A percentile compares a stretch with the other conserved stretches of the same genome.
phyloP scores from a whole-genome alignment of 2,888 invertebrate genomes.

The Tholera decimalis region DNA sequence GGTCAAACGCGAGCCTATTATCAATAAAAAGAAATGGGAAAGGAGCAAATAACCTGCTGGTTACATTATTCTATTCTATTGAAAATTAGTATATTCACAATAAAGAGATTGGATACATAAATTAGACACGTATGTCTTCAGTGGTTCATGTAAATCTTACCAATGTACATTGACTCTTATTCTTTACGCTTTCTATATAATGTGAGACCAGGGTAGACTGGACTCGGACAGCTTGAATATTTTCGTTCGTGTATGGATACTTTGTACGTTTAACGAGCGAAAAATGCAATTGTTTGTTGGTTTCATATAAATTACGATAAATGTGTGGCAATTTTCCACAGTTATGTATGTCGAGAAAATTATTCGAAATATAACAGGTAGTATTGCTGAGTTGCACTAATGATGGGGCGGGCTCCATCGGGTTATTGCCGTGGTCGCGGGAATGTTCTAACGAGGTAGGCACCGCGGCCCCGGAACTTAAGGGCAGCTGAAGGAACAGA shows the following conservation, averaged over 20 bases:
- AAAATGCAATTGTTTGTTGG: not conserved
- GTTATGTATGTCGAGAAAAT: not conserved
- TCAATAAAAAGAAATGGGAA: too few relatives aligned
- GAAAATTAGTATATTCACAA: not conserved
- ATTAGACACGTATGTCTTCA: too few relatives aligned
- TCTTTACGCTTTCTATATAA: not conserved
- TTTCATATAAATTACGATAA: not conserved
- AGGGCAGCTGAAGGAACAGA: too few relatives aligned
- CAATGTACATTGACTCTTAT: not conserved
- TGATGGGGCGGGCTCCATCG: too few relatives aligned
- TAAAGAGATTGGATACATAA: too few relatives aligned
- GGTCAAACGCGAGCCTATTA: too few relatives aligned
- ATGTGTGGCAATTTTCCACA: not conserved
- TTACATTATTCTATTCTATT: not conserved
- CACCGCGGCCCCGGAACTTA: too few relatives aligned
- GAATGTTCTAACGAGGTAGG: too few relatives aligned
- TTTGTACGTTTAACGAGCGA: not conserved
- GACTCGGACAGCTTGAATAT: not conserved
- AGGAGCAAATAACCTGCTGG: not conserved
- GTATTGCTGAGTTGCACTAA: not conserved
- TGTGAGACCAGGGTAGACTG: not conserved
- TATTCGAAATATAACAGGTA: not conserved
- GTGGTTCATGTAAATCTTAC: too few relatives aligned
- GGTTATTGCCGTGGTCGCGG: too few relatives aligned
- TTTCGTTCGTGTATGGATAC: not conserved